These are phyloP conservation scores for Pseudoatta argentina DNA, from an alignment of 1,140 invertebrate genomes.

Conservation along the genomic window DNA sequence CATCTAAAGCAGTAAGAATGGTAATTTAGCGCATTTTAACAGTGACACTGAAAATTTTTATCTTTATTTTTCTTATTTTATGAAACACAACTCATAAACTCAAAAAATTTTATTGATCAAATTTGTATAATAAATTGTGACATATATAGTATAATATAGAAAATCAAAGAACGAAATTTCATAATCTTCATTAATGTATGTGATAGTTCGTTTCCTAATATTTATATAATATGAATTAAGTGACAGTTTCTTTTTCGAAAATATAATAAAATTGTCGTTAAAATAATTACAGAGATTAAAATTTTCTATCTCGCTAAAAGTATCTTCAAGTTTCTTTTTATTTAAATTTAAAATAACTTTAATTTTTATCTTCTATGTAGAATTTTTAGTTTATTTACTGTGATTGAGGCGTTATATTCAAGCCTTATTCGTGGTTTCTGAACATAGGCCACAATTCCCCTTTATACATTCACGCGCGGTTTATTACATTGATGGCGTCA, in stretches of 20 bases:
- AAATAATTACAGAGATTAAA: not conserved
- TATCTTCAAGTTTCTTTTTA: not conserved
- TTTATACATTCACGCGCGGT: constrained; percentile 8
- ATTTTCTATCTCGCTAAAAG: not conserved
- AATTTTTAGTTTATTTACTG: not conserved
- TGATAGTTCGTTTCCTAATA: too few species aligned
- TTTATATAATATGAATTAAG: not conserved
- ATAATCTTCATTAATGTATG: not conserved
- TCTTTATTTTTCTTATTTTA: not conserved
- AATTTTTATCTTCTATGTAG: too few species aligned
- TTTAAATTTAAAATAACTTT: not conserved
- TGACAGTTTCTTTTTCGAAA: not conserved
- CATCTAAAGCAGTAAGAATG: not conserved
- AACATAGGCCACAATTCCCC: not conserved
- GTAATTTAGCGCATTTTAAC: not conserved
- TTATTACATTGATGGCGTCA: constrained; percentile 8
- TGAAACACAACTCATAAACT: not conserved
- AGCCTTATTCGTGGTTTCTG: not conserved
- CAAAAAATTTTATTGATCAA: not conserved
- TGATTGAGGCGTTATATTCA: not conserved
- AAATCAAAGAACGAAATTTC: not conserved
- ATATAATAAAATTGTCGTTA: not conserved
- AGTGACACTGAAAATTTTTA: too few species aligned
- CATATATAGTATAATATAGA: not conserved
- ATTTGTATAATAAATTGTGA: not conserved